Percentiles rank a stretch among this genome's conserved stretches.
Conservation (phyloP, 2,888 invertebrate species). For the Troides oblongomaculatus region DNA sequence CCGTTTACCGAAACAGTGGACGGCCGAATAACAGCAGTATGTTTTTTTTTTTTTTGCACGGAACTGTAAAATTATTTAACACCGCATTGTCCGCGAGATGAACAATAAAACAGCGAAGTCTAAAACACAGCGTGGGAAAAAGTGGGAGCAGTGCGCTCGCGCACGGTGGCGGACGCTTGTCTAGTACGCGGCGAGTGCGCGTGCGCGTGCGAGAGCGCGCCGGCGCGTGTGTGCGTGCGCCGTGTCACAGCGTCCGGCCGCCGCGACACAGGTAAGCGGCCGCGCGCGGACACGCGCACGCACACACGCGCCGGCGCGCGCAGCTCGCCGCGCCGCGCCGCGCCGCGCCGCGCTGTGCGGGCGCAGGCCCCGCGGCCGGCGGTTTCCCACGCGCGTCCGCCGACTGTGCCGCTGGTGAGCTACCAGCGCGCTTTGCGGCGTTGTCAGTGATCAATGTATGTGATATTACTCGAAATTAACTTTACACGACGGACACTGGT, state of each 20-base stretch:
- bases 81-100: background rate
- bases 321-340: no score
- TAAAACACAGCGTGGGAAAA: slow-evolving; percentile 28
- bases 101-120: slow-evolving; percentile 19
- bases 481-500: slow-evolving; percentile 12
- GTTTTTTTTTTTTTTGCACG: background rate
- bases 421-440: slow-evolving; percentile 19
- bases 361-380: slow-evolving; percentile 12
- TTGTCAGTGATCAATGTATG: slow-evolving; percentile 26
- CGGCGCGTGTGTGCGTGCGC: background rate
- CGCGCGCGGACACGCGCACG: background rate
- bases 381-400: slow-evolving; percentile 16
- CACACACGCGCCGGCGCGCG: background rate
- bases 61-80: background rate
- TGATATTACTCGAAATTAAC: slow-evolving; percentile 23
- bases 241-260: background rate
- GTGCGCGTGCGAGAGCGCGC: background rate
- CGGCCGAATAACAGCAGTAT: background rate
- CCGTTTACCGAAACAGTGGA: background rate
- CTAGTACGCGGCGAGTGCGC: background rate
- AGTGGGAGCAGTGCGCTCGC: slow-evolving; percentile 1
- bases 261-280: no score
- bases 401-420: slow-evolving; percentile 13
- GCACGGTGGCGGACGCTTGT: slow-evolving; percentile 9
- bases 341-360: no score